Base-by-base conservation (phyloP, 2,888 invertebrate species). In the Strigamia transsilvanica region DNA sequence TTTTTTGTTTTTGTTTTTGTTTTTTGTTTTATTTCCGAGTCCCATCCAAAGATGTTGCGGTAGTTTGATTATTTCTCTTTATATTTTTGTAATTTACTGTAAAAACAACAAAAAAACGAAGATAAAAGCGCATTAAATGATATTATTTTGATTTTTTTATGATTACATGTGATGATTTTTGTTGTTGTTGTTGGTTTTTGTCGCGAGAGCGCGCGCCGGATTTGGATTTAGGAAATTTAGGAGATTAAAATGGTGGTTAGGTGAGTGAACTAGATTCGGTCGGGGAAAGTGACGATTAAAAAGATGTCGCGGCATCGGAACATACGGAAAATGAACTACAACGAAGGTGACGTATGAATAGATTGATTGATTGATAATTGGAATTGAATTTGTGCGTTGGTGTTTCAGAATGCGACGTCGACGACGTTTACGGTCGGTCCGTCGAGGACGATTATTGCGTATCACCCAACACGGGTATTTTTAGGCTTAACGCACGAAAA, bases 381-480 rank as follows among this genome's bases (percentile, higher is more conserved):
- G 27, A 27, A 27, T 27, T 27, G 27, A 27, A 27, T 27, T 27
- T 27, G 27, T 27, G 27, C 27, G 1, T 23, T 13, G 23, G 23
- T 27, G n/a, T 73, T 32, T 27, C 15, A 93, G 97, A 97, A 86
- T 97, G 94, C 87, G 97, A 97, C 86, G 94, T 94, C 86, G 95
- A 96, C 86, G 96, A 95, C 89, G 92, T 95, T 83, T 98, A 96
- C 88, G 97, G 97, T 13, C 94, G 95, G 88, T 97, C 97, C 2
- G 93, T 97, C 66, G 98, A 98, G 88, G 97, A 98, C 87, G 96
- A 96, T 87, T 94, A 92, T 88, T 94, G 93, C 87, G 92, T 96
- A 86, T 98, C 97, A 15, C 97, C 97, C 2, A 94, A 94, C 87
- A 95, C 96, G 90, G 89, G 90, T 90, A 86, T 86, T 84, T 77